These are phyloP conservation scores for Apodemus speciosus DNA, from an alignment of 2,113 vertebrate species.

Conservation along the genomic window DNA sequence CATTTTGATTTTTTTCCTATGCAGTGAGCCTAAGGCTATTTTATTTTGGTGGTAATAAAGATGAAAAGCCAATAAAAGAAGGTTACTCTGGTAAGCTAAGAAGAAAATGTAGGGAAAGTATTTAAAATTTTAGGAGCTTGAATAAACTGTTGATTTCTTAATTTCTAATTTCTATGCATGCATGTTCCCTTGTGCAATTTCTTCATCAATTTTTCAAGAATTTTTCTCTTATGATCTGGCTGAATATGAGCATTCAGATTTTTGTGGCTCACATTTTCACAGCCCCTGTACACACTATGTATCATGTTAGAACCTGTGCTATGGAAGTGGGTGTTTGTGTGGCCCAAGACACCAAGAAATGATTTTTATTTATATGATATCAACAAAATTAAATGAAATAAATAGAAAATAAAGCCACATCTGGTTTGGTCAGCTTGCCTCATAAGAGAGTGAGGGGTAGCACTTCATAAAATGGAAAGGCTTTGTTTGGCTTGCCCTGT, in stretches of 20 bases:
- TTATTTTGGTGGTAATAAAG: background rate
- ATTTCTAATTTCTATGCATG: conserved; percentile 56
- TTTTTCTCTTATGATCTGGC: conserved; percentile 6
- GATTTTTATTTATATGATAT: background rate
- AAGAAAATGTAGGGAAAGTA: background rate
- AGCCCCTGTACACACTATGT: background rate
- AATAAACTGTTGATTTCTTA: background rate
- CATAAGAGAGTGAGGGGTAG: background rate
- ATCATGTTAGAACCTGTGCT: background rate
- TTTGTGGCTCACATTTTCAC: background rate
- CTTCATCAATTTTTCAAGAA: conserved; percentile 34
- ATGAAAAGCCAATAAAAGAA: conserved; percentile 42
- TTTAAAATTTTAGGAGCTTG: background rate
- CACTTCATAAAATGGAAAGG: background rate
- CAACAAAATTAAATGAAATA: background rate
- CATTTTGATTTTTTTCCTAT: background rate
- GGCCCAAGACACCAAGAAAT: background rate
- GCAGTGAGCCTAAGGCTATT: background rate
- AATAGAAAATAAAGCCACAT: conserved; percentile 21
- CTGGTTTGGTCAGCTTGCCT: background rate
- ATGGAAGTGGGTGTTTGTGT: background rate
- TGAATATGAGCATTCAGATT: conserved; percentile 26
- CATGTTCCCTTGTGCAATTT: conserved; percentile 26
- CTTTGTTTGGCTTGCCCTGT: background rate
- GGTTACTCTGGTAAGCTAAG: background rate